Conservation (phyloP, 2,888 invertebrate genomes). For the Melanostoma mellinum region DNA sequence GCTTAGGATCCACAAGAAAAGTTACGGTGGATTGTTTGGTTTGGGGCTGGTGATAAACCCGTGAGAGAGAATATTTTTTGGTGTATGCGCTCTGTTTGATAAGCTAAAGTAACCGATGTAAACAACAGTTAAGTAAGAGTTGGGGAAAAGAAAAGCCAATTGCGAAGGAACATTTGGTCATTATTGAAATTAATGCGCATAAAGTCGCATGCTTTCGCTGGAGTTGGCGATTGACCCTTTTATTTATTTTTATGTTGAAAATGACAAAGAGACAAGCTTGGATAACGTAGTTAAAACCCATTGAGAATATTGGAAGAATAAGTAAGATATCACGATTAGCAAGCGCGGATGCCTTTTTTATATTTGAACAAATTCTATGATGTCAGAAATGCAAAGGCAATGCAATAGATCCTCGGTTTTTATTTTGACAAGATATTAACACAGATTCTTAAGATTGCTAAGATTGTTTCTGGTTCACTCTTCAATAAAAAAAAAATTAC, state of each 20-base stretch:
- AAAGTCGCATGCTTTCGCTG: background rate
- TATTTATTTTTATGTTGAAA: background rate
- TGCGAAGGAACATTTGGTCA: constrained; percentile 34
- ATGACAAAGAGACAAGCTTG: too few species aligned
- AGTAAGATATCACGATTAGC: too few species aligned
- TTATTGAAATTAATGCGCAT: background rate
- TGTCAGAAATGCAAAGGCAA: too few species aligned
- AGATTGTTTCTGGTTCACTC: too few species aligned
- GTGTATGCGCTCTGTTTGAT: constrained; percentile 43
- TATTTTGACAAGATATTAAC: too few species aligned
- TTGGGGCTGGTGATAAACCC: constrained; percentile 7
- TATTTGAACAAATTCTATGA: too few species aligned
- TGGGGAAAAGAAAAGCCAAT: constrained; percentile 30
- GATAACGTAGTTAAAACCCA: too few species aligned
- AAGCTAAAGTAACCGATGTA: constrained; percentile 57
- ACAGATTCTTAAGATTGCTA: too few species aligned
- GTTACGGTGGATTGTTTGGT: constrained; percentile 12
- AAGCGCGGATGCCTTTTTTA: too few species aligned
- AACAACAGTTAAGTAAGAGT: constrained; percentile 54
- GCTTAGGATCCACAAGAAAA: constrained; percentile 65
- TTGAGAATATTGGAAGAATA: too few species aligned
- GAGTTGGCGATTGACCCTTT: background rate
- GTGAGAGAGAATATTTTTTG: constrained; percentile 34
- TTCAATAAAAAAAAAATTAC: too few species aligned
- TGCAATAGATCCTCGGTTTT: too few species aligned